These are phyloP conservation scores for Pollimyrus isidori DNA, from an alignment of 2,113 vertebrate genomes.

Conservation along the genomic window DNA sequence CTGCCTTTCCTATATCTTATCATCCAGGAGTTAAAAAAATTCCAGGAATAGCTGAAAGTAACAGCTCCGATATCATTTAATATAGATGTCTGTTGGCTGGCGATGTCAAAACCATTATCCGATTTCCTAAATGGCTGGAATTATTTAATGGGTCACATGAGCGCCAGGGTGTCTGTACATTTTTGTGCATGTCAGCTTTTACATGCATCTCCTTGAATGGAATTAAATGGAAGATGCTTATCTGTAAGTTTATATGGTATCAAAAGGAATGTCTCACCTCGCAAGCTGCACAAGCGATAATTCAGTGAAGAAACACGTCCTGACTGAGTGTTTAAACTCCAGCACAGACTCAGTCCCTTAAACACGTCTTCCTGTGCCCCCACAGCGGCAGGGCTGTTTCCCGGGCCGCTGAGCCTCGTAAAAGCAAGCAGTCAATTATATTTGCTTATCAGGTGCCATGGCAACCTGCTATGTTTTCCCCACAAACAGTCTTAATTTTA, in stretches of 20 bases:
- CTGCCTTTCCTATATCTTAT: neutral
- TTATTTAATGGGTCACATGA: neutral
- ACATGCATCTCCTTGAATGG: neutral
- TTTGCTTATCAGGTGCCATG: slow-evolving; percentile 5
- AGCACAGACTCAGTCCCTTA: neutral
- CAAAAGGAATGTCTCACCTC: neutral
- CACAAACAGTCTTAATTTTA: slow-evolving; percentile 14
- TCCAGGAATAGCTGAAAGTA: neutral
- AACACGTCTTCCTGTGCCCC: neutral
- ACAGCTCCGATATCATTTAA: neutral
- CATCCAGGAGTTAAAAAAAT: neutral
- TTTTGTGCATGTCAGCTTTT: slow-evolving; percentile 2
- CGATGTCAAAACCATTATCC: neutral
- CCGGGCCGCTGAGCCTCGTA: neutral
- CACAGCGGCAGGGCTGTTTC: neutral
- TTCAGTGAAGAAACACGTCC: neutral
- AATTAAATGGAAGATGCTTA: neutral
- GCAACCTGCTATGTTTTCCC: slow-evolving; percentile 9
- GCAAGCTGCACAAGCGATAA: neutral
- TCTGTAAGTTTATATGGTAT: neutral
- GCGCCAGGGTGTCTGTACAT: neutral
- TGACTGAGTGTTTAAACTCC: neutral
- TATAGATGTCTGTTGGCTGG: neutral
- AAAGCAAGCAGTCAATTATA: slow-evolving; percentile 16
- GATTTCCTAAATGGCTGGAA: neutral